A percentile compares a stretch with the other conserved stretches of the same genome.
These are phyloP conservation scores for Spodoptera frugiperda DNA, from an alignment of 1,140 invertebrate species.

Conservation along the genomic window DNA sequence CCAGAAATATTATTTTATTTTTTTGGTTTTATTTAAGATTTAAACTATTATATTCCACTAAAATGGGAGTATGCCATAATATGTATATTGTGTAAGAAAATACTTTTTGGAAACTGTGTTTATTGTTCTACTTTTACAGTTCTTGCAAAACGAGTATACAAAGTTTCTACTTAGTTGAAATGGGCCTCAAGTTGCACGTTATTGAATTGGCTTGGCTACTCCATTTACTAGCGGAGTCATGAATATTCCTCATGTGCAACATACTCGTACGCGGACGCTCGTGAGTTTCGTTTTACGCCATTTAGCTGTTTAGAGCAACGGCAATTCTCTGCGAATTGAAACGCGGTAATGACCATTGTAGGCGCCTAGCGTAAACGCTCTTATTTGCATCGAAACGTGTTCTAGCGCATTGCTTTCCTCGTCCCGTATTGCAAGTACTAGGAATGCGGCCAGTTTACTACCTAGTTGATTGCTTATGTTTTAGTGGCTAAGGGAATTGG, in stretches of 20 bases:
- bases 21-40: no score
- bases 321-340: slow-evolving; percentile 75
- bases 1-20: no score
- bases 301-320: slow-evolving; percentile 74
- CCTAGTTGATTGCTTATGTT: slow-evolving; percentile 52
- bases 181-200: slow-evolving; percentile 52
- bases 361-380: slow-evolving; percentile 74
- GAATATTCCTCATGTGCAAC: slow-evolving; percentile 71
- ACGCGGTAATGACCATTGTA: slow-evolving; percentile 81
- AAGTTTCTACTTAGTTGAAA: slow-evolving; percentile 23
- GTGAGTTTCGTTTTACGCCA: slow-evolving; percentile 75
- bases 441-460: slow-evolving; percentile 63
- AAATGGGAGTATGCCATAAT: no score
- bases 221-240: slow-evolving; percentile 65
- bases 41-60: no score
- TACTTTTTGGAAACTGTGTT: neutral
- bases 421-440: slow-evolving; percentile 55
- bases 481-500: slow-evolving; percentile 37
- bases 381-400: slow-evolving; percentile 81
- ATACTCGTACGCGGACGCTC: slow-evolving; percentile 57
- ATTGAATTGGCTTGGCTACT: slow-evolving; percentile 62
- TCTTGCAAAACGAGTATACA: neutral
- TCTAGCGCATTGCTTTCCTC: slow-evolving; percentile 62
- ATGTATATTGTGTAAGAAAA: no score
- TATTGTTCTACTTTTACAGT: neutral